A percentile compares a stretch with the other conserved stretches of the same genome.
phyloP scores from a whole-genome alignment of 2,113 vertebrate genomes.

The Mesembrinibis cayennensis region DNA sequence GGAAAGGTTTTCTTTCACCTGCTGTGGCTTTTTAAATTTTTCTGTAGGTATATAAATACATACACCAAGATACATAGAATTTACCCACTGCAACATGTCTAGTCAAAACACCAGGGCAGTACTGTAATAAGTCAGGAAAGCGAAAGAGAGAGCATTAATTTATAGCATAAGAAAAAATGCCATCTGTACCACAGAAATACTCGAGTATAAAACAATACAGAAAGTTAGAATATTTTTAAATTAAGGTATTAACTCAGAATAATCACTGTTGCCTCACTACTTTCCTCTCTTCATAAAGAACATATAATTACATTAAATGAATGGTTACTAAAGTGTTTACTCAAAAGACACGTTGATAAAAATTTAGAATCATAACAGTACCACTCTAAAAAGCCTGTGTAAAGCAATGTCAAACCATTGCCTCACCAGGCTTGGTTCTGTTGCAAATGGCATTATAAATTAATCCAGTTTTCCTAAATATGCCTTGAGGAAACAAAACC shows the following conservation, averaged over 20 bases:
- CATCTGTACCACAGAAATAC: background rate
- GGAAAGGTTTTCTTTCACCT: constrained; percentile 3
- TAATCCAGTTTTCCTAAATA: constrained; percentile 48
- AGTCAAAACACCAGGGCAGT: background rate
- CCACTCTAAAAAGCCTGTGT: background rate
- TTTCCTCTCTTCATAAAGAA: constrained; percentile 16
- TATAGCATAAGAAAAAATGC: background rate
- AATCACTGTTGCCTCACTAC: constrained; percentile 40
- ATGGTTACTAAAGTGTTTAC: constrained; percentile 59
- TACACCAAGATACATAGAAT: background rate
- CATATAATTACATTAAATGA: constrained; percentile 49
- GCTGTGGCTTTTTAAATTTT: background rate
- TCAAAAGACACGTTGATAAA: constrained; percentile 57
- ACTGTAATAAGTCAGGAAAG: background rate
- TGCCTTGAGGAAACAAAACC: background rate
- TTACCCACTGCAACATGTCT: background rate
- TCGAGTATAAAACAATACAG: background rate
- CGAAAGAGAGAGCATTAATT: background rate
- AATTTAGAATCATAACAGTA: constrained; percentile 39
- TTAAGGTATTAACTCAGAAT: constrained; percentile 47
- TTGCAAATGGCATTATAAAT: constrained; percentile 46
- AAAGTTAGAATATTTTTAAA: constrained; percentile 10
- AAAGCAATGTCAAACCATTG: background rate
- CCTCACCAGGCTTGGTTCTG: background rate
- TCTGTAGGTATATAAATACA: background rate